Base-by-base conservation (phyloP, 37 sponge, comb jelly and placozoan species). In the Haliclona indistincta region DNA sequence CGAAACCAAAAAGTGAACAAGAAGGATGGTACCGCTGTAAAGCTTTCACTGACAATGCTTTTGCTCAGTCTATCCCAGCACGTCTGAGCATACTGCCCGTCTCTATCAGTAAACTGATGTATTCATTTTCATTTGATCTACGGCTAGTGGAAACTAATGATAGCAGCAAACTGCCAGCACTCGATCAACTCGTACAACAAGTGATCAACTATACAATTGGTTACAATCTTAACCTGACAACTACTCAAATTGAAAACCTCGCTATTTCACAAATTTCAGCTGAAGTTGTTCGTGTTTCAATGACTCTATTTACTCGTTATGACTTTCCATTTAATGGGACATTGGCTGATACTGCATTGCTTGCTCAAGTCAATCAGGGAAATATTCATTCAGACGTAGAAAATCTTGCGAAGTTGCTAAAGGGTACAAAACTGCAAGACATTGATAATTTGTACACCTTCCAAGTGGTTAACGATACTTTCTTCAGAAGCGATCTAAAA, bases 11-110 rank as follows among this genome's bases (percentile, higher is more conserved):
- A 43, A 58, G 60, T 38, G 61, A 1, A 32, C 28, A 78, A 35
- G 65, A 78, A 38, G 81, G 81, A 2, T 81, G 81, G 81, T 81
- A 81, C 54, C 40, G 36, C 29, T 70, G 80, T 60, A 41, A 80
- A 32, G 80, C 67, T 0, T 53, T 28, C 47, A 61, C 69, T 44
- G 26, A 52, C 43, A 26, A 52, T 58, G 71, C 43, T 2, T 26
- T 17, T 35, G 7, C 56, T 20, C 28, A 34, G 13, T 71, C 80
- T 43, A 20, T 25, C 5, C 80, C 80, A 54, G 80, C 52, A 32
- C 43, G 13, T 60, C 71, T 80, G 1, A 70, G 43, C 30, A 56
- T 80, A 29, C 71, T 80, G 5, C 45, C 56, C 22, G 66, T 44
- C 17, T 44, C 53, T n/a, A 35, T 71, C 55, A 51, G 39, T 29